phyloP scores from a whole-genome alignment of 2,888 invertebrate species.

The Gerris lacustris region DNA sequence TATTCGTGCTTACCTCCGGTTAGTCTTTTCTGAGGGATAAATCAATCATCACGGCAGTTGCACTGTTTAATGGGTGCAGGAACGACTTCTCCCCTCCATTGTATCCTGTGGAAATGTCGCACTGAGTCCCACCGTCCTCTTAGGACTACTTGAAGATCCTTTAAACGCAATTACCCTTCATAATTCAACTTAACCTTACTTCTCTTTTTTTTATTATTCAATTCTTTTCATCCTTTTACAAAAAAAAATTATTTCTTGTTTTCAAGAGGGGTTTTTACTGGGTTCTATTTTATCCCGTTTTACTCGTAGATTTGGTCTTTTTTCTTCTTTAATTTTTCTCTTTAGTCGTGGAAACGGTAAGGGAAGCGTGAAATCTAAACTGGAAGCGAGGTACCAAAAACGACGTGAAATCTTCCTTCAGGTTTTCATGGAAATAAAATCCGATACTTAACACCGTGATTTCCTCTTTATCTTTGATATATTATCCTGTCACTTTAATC shows the following conservation, averaged over 20 bases:
- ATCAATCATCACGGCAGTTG: constrained; percentile 3
- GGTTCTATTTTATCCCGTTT: no score
- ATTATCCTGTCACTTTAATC: background rate
- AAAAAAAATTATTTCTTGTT: no score
- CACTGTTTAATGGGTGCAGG: background rate
- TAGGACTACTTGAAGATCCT: background rate
- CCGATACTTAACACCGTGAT: background rate
- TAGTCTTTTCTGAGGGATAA: constrained; percentile 1
- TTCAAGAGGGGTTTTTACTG: no score
- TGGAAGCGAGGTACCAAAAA: no score
- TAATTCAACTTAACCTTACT: background rate
- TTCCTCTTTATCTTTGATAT: background rate
- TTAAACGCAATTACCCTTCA: background rate
- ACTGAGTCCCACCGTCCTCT: background rate
- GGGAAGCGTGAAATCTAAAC: no score
- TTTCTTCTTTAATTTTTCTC: no score
- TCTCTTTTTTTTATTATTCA: background rate
- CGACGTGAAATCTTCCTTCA: no score
- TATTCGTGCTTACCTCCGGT: background rate
- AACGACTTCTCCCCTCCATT: background rate
- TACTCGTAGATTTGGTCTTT: no score
- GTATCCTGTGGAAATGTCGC: background rate
- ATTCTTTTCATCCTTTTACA: background rate
- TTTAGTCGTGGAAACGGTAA: no score
- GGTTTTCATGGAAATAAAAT: no score